phyloP scores from a whole-genome alignment of 2,113 vertebrate genomes.

The Morone chrysops region DNA sequence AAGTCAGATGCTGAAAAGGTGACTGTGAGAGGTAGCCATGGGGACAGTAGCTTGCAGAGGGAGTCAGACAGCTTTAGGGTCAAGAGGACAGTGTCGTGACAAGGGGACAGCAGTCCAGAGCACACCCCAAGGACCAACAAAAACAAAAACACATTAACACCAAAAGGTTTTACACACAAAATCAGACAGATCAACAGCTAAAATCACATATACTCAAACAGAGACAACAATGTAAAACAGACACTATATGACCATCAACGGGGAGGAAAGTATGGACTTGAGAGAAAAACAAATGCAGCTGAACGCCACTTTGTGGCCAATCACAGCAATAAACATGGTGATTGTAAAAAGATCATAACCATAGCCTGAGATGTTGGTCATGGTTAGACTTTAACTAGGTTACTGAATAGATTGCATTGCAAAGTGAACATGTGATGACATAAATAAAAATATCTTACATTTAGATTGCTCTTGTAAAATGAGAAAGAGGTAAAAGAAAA shows the following conservation, averaged over 20 bases:
- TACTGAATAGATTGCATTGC: conserved; percentile 21
- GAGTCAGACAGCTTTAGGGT: conserved; percentile 82
- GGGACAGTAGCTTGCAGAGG: conserved; percentile 83
- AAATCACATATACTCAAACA: conserved; percentile 43
- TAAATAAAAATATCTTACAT: conserved; percentile 79
- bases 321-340: conserved; percentile 31
- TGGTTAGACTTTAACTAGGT: conserved; percentile 40
- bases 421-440: conserved; percentile 46
- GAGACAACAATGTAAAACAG: conserved; percentile 30
- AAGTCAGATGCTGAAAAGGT: conserved; percentile 78
- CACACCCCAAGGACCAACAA: conserved; percentile 81
- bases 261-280: conserved; percentile 36
- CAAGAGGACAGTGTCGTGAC: conserved; percentile 79
- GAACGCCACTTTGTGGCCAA: conserved; percentile 29
- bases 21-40: conserved; percentile 86
- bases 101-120: conserved; percentile 80
- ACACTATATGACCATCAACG: conserved; percentile 11
- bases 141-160: conserved; percentile 63
- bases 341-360: conserved; percentile 37
- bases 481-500: conserved; percentile 73
- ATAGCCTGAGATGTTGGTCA: conserved; percentile 38
- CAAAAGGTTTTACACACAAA: conserved; percentile 54
- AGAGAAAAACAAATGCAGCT: conserved; percentile 45
- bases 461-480: conserved; percentile 80
- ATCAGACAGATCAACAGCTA: conserved; percentile 44